phyloP scores from a whole-genome alignment of 2,888 invertebrate genomes.

The Stenichneumon culpator region DNA sequence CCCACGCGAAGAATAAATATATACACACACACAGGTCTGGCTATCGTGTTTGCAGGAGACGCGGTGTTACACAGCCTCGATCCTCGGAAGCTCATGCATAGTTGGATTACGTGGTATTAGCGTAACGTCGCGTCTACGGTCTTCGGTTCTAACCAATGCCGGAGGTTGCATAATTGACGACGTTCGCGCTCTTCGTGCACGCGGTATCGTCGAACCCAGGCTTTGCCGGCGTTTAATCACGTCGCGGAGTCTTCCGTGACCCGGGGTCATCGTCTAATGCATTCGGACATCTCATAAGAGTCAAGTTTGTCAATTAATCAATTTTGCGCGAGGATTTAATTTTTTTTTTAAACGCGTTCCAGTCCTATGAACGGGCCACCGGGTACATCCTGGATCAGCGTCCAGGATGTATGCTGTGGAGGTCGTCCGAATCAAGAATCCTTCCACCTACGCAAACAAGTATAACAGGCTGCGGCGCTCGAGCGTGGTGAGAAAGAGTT shows the following conservation, averaged over 20 bases:
- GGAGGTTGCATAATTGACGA: conserved; percentile 64
- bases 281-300: not conserved
- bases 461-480: conserved; percentile 46
- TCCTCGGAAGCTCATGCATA: conserved; percentile 62
- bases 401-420: conserved; percentile 58
- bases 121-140: conserved; percentile 52
- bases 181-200: conserved; percentile 15
- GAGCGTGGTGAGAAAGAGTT: conserved; percentile 29
- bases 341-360: not conserved
- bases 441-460: conserved; percentile 58
- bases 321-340: not conserved
- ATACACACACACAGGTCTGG: conserved; percentile 37
- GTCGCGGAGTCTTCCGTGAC: conserved; percentile 23
- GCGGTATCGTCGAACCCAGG: conserved; percentile 46
- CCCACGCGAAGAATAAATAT: conserved; percentile 59
- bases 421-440: conserved; percentile 57
- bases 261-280: conserved; percentile 41
- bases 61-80: conserved; percentile 32
- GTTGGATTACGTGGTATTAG: conserved; percentile 58
- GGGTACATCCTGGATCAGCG: conserved; percentile 32
- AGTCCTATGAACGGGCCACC: not conserved
- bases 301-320: conserved; percentile 8
- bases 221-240: conserved; percentile 56
- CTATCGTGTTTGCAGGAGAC: conserved; percentile 23
- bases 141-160: conserved; percentile 59